phyloP scores from a whole-genome alignment of 2,113 vertebrate genomes.

The Sterrhoptilus dennistouni region DNA sequence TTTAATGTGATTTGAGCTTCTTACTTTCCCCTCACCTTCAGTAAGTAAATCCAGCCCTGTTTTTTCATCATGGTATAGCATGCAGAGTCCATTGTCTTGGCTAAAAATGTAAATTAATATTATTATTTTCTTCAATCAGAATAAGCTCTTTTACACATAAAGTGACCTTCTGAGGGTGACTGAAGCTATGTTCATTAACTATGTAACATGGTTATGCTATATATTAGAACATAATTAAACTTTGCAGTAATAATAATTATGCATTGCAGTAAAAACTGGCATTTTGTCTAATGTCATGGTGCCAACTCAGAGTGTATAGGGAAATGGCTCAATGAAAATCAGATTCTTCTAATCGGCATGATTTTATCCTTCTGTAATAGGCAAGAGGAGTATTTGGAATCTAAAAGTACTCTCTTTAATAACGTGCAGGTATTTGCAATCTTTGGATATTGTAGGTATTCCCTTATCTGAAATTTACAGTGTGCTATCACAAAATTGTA shows the following conservation, averaged over 20 bases:
- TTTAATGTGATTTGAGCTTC: background rate
- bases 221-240: background rate
- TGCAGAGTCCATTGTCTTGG: background rate
- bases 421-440: background rate
- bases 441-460: background rate
- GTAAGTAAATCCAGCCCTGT: background rate
- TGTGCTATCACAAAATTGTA: background rate
- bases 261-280: background rate
- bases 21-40: rapidly evolving
- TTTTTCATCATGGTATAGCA: background rate
- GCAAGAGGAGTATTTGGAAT: background rate
- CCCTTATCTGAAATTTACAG: background rate
- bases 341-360: background rate
- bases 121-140: background rate
- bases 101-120: background rate
- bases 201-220: background rate
- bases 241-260: background rate
- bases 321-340: background rate
- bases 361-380: background rate
- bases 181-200: background rate
- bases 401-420: background rate
- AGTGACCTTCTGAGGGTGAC: background rate
- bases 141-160: background rate
- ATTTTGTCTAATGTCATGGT: background rate
- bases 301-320: background rate